Evolutionary conservation across 2,888 invertebrate genomes (phyloP).

Genomic region (Macrosoma leucophasiata): DNA sequence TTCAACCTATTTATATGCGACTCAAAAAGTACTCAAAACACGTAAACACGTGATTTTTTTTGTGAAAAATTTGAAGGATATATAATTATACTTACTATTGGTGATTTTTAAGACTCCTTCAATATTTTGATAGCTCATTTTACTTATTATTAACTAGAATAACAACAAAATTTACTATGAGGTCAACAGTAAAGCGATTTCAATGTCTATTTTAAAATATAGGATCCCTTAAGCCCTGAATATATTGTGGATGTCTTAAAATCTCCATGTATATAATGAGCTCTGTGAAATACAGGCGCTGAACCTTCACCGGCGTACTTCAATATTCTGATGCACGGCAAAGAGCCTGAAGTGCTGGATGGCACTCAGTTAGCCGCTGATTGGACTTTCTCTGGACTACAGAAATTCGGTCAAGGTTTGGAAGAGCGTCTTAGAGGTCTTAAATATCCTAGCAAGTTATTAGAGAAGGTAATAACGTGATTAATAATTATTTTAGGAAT

Average conservation of each 20-base stretch:
- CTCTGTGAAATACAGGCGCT: constrained; percentile 82
- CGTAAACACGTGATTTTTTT: no score
- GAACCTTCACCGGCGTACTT: constrained; percentile 96
- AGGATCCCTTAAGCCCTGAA: background rate
- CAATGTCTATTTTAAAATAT: constrained; percentile 7
- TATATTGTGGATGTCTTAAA: background rate
- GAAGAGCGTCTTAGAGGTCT: constrained; percentile 90
- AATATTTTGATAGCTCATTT: no score
- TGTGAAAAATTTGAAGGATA: no score
- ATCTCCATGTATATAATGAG: background rate
- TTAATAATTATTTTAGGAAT: constrained; percentile 2
- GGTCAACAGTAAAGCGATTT: no score
- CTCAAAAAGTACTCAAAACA: no score
- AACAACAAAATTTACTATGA: no score
- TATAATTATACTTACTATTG: no score
- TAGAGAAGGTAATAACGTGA: constrained; percentile 83
- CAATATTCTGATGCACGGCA: constrained; percentile 92
- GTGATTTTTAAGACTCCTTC: no score
- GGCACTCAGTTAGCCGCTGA: constrained; percentile 97
- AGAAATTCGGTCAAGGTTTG: constrained; percentile 96
- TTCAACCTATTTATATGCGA: no score
- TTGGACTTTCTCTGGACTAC: constrained; percentile 94
- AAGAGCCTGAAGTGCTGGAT: constrained; percentile 88
- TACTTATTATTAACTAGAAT: no score
- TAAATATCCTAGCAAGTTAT: constrained; percentile 85